These are phyloP conservation scores for Sesia apiformis DNA, from an alignment of 2,888 invertebrate genomes.

Conservation along the genomic window DNA sequence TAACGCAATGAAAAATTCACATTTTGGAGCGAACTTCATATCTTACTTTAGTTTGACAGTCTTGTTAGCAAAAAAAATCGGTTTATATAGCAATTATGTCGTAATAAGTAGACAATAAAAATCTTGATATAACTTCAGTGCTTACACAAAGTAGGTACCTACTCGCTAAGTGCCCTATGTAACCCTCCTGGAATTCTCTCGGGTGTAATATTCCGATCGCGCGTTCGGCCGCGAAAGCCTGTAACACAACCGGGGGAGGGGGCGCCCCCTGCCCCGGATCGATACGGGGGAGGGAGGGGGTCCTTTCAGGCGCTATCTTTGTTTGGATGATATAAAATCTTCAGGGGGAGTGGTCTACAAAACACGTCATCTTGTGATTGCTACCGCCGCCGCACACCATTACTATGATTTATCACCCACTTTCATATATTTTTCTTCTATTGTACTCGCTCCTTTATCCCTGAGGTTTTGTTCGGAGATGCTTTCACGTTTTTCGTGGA, in stretches of 20 bases:
- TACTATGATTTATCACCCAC: constrained; percentile 35
- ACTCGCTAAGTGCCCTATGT: constrained; percentile 24
- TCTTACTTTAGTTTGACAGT: no score
- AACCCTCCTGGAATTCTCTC: constrained; percentile 14
- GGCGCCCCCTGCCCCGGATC: constrained; percentile 14
- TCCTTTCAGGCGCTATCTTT: constrained; percentile 32
- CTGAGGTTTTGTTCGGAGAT: background rate
- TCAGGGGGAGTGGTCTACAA: constrained; percentile 47
- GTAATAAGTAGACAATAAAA: no score
- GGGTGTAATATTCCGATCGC: constrained; percentile 28
- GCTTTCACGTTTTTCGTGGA: background rate
- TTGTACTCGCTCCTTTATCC: constrained; percentile 6
- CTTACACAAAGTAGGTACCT: background rate
- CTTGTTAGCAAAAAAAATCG: no score
- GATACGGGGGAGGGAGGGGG: constrained; percentile 21
- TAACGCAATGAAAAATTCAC: no score
- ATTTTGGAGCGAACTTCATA: no score
- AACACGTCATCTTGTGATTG: constrained; percentile 28
- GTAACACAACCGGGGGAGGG: constrained; percentile 13
- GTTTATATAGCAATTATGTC: no score
- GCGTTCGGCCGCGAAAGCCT: constrained; percentile 22
- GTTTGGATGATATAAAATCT: constrained; percentile 67
- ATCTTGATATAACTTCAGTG: no score
- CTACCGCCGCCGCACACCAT: constrained; percentile 23
- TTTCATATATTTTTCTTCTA: constrained; percentile 18